Conservation (phyloP, 2,888 invertebrate genomes). For the Baronia brevicornis region DNA sequence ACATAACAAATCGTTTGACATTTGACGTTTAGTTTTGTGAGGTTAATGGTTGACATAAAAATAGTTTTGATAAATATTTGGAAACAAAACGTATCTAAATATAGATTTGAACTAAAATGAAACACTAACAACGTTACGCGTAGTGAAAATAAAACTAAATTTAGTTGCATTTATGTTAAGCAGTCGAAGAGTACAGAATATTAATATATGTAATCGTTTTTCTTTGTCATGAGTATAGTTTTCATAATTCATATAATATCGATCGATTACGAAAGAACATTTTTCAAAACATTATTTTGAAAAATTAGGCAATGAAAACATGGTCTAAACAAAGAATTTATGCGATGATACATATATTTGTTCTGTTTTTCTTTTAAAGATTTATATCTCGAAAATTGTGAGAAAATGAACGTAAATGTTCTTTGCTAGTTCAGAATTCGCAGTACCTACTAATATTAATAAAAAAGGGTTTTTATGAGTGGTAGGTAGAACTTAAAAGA, state of each 20-base stretch:
- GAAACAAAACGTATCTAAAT: conserved; percentile 35
- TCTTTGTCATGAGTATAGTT: conserved; percentile 69
- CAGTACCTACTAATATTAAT: conserved; percentile 5
- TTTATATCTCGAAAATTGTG: no score
- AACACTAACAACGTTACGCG: conserved; percentile 23
- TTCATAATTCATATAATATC: conserved; percentile 61
- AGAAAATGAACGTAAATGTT: no score
- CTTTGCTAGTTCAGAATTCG: no score
- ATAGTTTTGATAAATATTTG: conserved; percentile 53
- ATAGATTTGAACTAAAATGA: conserved; percentile 36
- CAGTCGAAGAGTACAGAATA: conserved; percentile 21
- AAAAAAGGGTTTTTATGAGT: not conserved
- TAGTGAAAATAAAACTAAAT: conserved; percentile 5
- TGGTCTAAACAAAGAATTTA: no score
- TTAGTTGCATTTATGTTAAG: conserved; percentile 6
- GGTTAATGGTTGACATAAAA: conserved; percentile 58
- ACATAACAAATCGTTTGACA: no score
- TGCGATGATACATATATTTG: no score
- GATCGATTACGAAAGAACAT: conserved; percentile 72
- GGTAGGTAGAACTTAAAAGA: conserved; percentile 27
- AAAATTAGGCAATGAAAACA: conserved; percentile 20
- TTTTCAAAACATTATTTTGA: conserved; percentile 34
- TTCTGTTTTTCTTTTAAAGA: no score
- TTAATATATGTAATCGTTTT: conserved; percentile 25
- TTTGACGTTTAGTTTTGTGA: conserved; percentile 44